Conservation (phyloP, 2,888 invertebrate genomes). For the Altica lythri region DNA sequence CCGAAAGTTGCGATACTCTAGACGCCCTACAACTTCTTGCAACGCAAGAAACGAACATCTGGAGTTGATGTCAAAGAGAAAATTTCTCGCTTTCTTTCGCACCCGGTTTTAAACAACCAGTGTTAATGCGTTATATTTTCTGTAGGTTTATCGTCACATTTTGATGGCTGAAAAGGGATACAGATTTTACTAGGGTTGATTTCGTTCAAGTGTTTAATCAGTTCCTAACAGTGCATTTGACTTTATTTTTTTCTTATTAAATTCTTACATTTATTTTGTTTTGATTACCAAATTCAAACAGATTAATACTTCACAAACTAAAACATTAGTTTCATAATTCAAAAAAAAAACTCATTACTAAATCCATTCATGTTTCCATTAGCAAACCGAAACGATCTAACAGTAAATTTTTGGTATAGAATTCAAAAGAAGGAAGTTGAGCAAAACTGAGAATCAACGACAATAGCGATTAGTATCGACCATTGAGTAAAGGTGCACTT, state of each 20-base stretch:
- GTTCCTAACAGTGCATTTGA: no score
- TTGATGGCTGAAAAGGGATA: background rate
- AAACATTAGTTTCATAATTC: no score
- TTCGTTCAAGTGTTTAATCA: no score
- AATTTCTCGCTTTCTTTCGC: background rate
- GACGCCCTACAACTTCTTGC: constrained; percentile 46
- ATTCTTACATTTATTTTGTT: no score
- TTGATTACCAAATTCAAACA: no score
- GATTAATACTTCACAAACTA: no score
- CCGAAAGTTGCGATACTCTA: constrained; percentile 39
- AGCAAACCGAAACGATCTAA: no score
- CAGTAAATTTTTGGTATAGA: background rate
- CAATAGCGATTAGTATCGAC: constrained; percentile 22
- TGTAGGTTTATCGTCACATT: constrained; percentile 2
- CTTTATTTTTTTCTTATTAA: no score
- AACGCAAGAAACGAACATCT: constrained; percentile 49
- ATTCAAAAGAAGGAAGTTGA: background rate
- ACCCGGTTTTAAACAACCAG: constrained; percentile 1
- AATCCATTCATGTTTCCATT: no score
- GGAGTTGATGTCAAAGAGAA: constrained; percentile 52
- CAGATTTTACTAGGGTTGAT: no score
- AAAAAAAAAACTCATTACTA: no score
- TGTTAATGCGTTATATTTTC: constrained; percentile 8
- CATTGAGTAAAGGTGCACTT: constrained; percentile 15
- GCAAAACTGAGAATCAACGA: constrained; percentile 11